A percentile compares a stretch with the other conserved stretches of the same genome.
Conservation (phyloP, 2,888 invertebrate species). For the Perithous albicinctus region DNA sequence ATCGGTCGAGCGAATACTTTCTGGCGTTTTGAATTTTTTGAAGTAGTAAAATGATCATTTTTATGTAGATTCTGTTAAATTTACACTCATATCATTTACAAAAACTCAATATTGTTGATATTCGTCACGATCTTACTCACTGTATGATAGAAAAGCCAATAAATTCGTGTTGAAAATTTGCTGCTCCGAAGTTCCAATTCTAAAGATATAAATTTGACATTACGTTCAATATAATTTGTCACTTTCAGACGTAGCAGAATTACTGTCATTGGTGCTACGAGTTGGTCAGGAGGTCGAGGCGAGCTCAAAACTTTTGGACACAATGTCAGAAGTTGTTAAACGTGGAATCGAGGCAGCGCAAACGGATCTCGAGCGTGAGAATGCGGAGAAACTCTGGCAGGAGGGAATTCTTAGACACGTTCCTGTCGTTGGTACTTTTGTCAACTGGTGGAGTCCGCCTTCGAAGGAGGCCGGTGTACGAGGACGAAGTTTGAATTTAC, state of each 20-base stretch:
- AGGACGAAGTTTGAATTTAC: constrained; percentile 93
- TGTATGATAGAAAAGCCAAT: constrained; percentile 5
- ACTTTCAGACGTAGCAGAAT: constrained; percentile 91
- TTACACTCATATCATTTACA: too few relatives aligned
- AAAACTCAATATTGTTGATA: too few relatives aligned
- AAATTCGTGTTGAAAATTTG: too few relatives aligned
- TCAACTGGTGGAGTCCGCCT: constrained; percentile 98
- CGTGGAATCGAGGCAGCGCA: constrained; percentile 97
- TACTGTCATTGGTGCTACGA: constrained; percentile 93
- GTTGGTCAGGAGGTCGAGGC: constrained; percentile 97
- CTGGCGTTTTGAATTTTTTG: too few relatives aligned
- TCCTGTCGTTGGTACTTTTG: constrained; percentile 96
- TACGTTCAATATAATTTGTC: constrained; percentile 6
- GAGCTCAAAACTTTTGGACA: constrained; percentile 95
- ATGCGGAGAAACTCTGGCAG: constrained; percentile 95
- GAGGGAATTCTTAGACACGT: constrained; percentile 97
- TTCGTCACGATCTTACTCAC: too few relatives aligned
- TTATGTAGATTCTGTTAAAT: too few relatives aligned
- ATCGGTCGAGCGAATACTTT: too few relatives aligned
- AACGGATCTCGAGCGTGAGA: constrained; percentile 95
- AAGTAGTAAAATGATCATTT: too few relatives aligned
- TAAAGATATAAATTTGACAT: neutral
- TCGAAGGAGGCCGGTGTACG: constrained; percentile 91
- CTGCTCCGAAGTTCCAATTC: neutral
- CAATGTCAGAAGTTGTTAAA: constrained; percentile 97